Base-by-base conservation (phyloP, 2,113 vertebrate species). In the Poeciliopsis occidentalis region DNA sequence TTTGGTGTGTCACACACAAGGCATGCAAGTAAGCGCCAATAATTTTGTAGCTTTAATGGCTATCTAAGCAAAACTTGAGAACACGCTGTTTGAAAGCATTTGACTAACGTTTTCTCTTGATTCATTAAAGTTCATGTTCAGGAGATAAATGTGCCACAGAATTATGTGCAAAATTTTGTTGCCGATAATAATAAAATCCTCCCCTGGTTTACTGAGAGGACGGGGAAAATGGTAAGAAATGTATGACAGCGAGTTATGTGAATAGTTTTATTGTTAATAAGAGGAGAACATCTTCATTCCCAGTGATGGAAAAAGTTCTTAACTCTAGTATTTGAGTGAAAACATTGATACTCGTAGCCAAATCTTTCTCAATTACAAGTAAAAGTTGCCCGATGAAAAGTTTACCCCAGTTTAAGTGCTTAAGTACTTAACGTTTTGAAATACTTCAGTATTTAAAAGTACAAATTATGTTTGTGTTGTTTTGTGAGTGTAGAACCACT, bases 141-240 rank as follows among this genome's bases (percentile, higher is more conserved):
- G 31, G 71, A 76, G 82, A 80, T 75, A 83, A 84, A 80, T 76
- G 67, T 51, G 71, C 78, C 44, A 17, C 62, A 60, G 66, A 87
- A 75, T 73, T 78, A 82, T 74, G n/a, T 32, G n/a, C 79, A 85
- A 72, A 81, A 69, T 76, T 85, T 91, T 79, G 87, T 89, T 83
- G 73, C 66, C 4, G 72, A 68, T 51, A 73, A 78, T 79, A 78
- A 37, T 37, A 37, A 37, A 37, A 15, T 2, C 13, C 4, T 15
- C 39, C 12, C 39, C 39, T 3, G 39, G 13, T 41, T 41, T 15
- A 4, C 13, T 41, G 39, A 41, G 37, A 12, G 12, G 39, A 41
- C 39, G 0, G 39, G 13, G 13, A 41, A 41, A 41, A 41, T 15
- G 3, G 15, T 1, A 41, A 41, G 39, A 13, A 41, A 15, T 41